phyloP scores from a whole-genome alignment of 2,797 vertebrate species.

The Trematomus bernacchii region DNA sequence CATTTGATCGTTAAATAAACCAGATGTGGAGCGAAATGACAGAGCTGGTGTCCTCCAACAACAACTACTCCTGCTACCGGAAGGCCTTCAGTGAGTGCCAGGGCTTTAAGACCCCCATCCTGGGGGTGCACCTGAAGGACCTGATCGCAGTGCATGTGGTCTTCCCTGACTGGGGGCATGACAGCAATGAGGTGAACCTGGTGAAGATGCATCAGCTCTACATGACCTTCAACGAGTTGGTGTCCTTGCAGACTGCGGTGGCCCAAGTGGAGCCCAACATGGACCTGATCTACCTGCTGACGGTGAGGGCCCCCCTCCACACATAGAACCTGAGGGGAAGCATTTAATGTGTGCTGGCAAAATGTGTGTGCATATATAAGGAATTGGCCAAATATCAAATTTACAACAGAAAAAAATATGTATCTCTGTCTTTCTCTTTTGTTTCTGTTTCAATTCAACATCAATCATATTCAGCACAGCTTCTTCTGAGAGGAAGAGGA shows the following conservation, averaged over 20 bases:
- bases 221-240: slow-evolving; percentile 94
- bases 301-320: slow-evolving; percentile 82
- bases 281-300: slow-evolving; percentile 96
- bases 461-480: background rate
- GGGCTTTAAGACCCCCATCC: slow-evolving; percentile 96
- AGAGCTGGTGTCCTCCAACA: slow-evolving; percentile 95
- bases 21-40: slow-evolving; percentile 98
- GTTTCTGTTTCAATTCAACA: background rate
- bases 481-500: background rate
- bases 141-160: slow-evolving; percentile 96
- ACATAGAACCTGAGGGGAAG: background rate
- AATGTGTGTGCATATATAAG: background rate
- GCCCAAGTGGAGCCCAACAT: slow-evolving; percentile 96
- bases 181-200: slow-evolving; percentile 92
- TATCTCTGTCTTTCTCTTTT: background rate
- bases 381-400: background rate
- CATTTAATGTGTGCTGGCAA: background rate
- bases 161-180: slow-evolving; percentile 93
- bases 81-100: slow-evolving; percentile 93
- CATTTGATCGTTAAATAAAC: background rate
- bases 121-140: slow-evolving; percentile 98
- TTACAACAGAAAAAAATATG: no score
- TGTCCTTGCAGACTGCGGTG: slow-evolving; percentile 91
- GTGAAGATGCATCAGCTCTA: slow-evolving; percentile 99
- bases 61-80: slow-evolving; percentile 96